A percentile compares a stretch with the other conserved stretches of the same genome.
These are phyloP conservation scores for Yasuhikotakia modesta DNA, from an alignment of 2,797 vertebrate genomes.

Conservation along the genomic window DNA sequence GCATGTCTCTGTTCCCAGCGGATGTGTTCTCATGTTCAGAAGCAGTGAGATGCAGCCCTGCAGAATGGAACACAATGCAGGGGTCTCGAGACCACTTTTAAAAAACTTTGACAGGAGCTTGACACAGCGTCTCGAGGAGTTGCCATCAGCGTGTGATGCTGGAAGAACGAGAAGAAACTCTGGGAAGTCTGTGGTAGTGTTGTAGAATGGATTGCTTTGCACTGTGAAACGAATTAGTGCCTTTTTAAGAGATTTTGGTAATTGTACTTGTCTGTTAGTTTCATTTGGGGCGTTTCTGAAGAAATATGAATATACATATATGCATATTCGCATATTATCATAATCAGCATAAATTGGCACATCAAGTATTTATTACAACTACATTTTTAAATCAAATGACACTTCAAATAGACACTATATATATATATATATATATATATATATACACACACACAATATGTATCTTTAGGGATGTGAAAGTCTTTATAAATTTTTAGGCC, in stretches of 20 bases:
- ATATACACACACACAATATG: no score
- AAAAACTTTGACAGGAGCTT: background rate
- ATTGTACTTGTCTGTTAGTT: background rate
- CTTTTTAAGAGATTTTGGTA: background rate
- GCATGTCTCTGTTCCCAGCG: background rate
- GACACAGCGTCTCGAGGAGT: background rate
- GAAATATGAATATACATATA: background rate
- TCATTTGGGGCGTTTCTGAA: background rate
- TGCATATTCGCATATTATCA: background rate
- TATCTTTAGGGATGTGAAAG: no score
- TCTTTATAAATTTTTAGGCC: no score
- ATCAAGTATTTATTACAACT: no score
- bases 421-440: no score
- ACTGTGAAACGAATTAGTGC: background rate
- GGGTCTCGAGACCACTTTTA: background rate
- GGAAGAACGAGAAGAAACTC: background rate
- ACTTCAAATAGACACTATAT: no score
- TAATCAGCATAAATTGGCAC: no score
- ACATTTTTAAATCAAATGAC: no score
- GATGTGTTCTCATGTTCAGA: background rate
- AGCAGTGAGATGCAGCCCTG: background rate
- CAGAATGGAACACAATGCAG: background rate
- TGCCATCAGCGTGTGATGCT: background rate
- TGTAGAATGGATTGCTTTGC: background rate
- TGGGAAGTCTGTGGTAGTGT: background rate